Base-by-base conservation (phyloP, 1,140 invertebrate species). In the Saccostrea glomerata region DNA sequence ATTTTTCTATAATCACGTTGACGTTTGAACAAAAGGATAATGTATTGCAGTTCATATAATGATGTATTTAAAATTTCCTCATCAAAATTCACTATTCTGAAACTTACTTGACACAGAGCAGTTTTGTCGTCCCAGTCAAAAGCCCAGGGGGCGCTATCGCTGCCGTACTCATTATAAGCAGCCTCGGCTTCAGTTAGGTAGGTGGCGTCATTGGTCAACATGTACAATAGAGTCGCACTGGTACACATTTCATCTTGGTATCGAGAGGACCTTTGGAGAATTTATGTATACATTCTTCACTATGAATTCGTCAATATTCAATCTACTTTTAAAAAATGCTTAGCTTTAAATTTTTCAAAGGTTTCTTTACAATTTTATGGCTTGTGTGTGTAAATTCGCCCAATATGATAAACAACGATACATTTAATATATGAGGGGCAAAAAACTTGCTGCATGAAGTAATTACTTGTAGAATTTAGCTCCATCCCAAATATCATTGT, bases 201-300 rank as follows among this genome's bases (percentile, higher is more conserved):
- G 17, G 90, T 90, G 0, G 91, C 70, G 3, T 96, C 95, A 20
- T 95, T 95, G 0, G 96, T 96, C 2, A 96, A 96, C 88, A 96
- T 95, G 93, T 95, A 96, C 1, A 97, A 92, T 96, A 96, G 96
- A 1, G 95, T 93, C 0, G 96, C 96, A 0, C 96, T 95, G 96
- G 96, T 96, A 0, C 96, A 95, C 63, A 97, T 92, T 89, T 97
- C 96, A 91, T 97, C 96, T 7, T 96, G 96, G 90, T 96, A 97
- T 73, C 95, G 96, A 4, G 95, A 95, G 20, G 95, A 96, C 70
- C 96, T 96, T 56, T 11, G 84, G 85, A 63, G 58, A 63, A 63
- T 20, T n/a, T n/a, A 63, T 63, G 17, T 17, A 63, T 20, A 47
- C 47, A 47, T 47, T 47, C 6, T 47, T 47, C 47, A 9, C 9